phyloP scores from a whole-genome alignment of 2,888 invertebrate species.

The Sisyra terminalis region DNA sequence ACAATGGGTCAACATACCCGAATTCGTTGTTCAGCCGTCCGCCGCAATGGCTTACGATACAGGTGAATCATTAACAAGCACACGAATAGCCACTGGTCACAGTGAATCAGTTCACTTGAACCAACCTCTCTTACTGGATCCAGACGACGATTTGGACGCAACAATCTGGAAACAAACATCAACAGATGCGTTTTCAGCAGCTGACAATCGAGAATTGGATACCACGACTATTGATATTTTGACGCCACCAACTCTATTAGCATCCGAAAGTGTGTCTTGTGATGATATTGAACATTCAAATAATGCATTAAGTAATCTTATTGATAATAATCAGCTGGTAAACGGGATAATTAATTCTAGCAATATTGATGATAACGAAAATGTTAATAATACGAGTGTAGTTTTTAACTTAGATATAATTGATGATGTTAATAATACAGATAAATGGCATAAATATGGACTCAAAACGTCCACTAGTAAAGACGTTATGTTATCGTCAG shows the following conservation, averaged over 20 bases:
- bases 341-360: conserved; percentile 3
- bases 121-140: too few relatives aligned
- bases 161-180: not conserved
- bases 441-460: conserved; percentile 1
- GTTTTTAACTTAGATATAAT: not conserved
- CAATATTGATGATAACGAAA: not conserved
- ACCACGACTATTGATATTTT: not conserved
- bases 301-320: not conserved
- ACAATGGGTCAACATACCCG: conserved; percentile 1
- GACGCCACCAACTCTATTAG: not conserved
- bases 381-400: not conserved
- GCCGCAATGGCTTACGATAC: not conserved
- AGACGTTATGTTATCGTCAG: conserved; percentile 3
- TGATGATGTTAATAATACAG: conserved; percentile 1
- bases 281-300: not conserved
- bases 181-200: not conserved
- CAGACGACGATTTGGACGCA: too few relatives aligned
- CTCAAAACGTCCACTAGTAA: not conserved
- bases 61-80: conserved; percentile 6
- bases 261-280: not conserved
- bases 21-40: not conserved
- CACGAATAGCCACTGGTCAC: not conserved
- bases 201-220: not conserved
- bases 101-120: conserved; percentile 1
- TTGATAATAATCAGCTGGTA: conserved; percentile 1